Evolutionary conservation across 2,113 vertebrate species (phyloP).

Genomic region (Nibea albiflora): DNA sequence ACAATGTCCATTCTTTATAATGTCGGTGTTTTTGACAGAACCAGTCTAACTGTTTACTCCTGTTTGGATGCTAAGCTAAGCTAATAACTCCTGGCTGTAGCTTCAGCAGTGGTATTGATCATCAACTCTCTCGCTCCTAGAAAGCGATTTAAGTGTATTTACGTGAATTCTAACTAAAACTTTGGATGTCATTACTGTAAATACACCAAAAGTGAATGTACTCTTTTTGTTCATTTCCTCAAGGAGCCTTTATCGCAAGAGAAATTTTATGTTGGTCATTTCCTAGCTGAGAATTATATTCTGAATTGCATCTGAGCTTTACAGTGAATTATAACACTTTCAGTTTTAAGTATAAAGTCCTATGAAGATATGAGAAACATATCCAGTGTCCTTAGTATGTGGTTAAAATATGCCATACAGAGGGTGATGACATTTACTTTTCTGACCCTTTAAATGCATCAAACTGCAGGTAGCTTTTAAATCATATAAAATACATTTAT

Average conservation of each 20-base stretch:
- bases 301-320: neutral
- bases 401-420: neutral
- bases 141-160: neutral
- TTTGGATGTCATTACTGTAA: neutral
- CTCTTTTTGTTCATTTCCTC: neutral
- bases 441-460: neutral
- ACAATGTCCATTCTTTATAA: too few relatives aligned
- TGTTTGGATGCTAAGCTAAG: too few relatives aligned
- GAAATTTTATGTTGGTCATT: neutral
- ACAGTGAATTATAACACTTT: neutral
- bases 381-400: neutral
- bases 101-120: too few relatives aligned
- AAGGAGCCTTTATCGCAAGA: too few relatives aligned
- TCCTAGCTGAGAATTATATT: neutral
- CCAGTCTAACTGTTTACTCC: too few relatives aligned
- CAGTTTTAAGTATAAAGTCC: neutral
- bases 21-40: too few relatives aligned
- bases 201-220: neutral
- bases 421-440: neutral
- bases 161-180: neutral
- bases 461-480: neutral
- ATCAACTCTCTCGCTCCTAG: too few relatives aligned
- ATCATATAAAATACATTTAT: constrained; percentile 13
- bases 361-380: too few relatives aligned
- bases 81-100: too few relatives aligned